These are phyloP conservation scores for Brachionus plicatilis DNA, from an alignment of 1,140 invertebrate species.

Conservation along the genomic window DNA sequence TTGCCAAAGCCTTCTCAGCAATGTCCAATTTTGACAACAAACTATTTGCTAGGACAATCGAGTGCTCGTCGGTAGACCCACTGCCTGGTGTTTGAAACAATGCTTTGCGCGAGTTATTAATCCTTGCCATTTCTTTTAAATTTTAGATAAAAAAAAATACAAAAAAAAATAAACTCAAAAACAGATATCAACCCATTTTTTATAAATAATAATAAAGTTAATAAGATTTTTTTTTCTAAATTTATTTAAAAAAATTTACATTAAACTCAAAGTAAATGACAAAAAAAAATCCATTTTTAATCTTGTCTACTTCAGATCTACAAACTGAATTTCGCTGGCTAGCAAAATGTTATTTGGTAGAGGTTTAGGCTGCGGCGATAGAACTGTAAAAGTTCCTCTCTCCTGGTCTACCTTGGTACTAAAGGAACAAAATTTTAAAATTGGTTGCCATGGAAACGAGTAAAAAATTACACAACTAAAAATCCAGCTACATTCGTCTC, in stretches of 20 bases:
- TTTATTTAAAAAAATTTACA: not conserved
- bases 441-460: not conserved
- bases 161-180: not conserved
- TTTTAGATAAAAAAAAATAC: not conserved
- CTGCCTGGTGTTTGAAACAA: slow-evolving; percentile 27
- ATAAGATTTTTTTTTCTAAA: not conserved
- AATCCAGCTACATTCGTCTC: slow-evolving; percentile 83
- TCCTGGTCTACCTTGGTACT: slow-evolving; percentile 84
- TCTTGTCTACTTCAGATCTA: slow-evolving; percentile 46
- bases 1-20: slow-evolving; percentile 36
- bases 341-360: slow-evolving; percentile 65
- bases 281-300: not conserved
- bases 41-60: not conserved
- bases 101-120: slow-evolving; percentile 29
- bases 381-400: slow-evolving; percentile 73
- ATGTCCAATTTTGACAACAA: slow-evolving; percentile 30
- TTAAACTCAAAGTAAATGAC: not conserved
- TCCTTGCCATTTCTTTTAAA: slow-evolving; percentile 13
- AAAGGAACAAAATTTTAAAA: slow-evolving; percentile 44
- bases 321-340: slow-evolving; percentile 46
- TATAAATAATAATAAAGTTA: not conserved
- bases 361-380: slow-evolving; percentile 84
- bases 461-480: slow-evolving; percentile 78
- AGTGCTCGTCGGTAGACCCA: not conserved
- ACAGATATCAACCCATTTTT: not conserved